Conservation (phyloP, 1,140 invertebrate species). For the Rhyzopertha dominica region DNA sequence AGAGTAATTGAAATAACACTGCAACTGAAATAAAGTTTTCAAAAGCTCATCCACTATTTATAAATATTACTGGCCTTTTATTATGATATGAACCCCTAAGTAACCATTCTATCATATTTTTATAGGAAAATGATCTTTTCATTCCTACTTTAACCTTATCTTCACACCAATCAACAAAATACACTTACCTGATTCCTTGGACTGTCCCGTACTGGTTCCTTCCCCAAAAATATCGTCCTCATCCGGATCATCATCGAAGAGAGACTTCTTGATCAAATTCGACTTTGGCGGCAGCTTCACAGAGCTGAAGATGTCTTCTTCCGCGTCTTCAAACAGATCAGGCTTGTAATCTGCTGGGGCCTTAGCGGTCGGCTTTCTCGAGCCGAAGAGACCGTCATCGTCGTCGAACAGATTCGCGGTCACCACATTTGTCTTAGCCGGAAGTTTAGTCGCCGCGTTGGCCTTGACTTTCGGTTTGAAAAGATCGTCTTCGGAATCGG, state of each 20-base stretch:
- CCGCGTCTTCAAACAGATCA: slow-evolving; percentile 12
- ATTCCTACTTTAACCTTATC: no score
- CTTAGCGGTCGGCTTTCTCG: not conserved
- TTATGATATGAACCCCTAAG: no score
- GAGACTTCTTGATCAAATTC: slow-evolving; percentile 13
- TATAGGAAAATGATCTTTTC: no score
- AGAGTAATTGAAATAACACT: no score
- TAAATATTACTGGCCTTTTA: no score
- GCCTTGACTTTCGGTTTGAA: not conserved
- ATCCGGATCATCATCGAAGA: slow-evolving; percentile 21
- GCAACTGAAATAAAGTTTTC: no score
- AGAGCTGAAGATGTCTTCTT: slow-evolving; percentile 19
- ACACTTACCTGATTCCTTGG: no score
- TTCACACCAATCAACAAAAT: no score
- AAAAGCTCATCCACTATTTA: no score
- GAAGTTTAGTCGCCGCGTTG: not conserved
- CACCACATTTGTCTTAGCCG: no score
- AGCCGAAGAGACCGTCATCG: not conserved
- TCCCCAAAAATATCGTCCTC: slow-evolving; percentile 24
- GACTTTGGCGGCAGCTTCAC: slow-evolving; percentile 15
- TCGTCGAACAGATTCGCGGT: slow-evolving; percentile 2
- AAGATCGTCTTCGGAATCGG: slow-evolving; percentile 3
- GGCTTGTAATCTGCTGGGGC: not conserved
- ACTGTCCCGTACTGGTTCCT: no score
- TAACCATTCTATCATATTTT: no score